Evolutionary conservation across 2,113 vertebrate species (phyloP).

Genomic region (Ahaetulla prasina): DNA sequence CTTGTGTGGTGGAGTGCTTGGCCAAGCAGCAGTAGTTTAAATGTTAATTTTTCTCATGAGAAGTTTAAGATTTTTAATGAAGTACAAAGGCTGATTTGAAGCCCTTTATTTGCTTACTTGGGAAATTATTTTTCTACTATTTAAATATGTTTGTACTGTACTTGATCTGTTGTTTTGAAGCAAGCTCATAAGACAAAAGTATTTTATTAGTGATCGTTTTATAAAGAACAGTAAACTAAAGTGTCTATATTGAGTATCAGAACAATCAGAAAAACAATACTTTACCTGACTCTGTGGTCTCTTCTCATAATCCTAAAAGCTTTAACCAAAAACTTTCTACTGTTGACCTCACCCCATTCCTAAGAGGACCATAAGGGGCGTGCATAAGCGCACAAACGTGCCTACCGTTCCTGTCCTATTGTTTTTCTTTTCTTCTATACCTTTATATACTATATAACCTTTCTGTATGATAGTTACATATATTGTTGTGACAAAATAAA

Average conservation of each 20-base stretch:
- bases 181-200: constrained; percentile 54
- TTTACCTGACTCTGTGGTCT: too few species aligned
- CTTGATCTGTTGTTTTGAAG: constrained; percentile 72
- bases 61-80: constrained; percentile 84
- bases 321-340: too few species aligned
- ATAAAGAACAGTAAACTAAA: constrained; percentile 53
- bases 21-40: constrained; percentile 80
- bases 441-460: too few species aligned
- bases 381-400: too few species aligned
- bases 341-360: too few species aligned
- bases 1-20: constrained; percentile 81
- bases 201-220: constrained; percentile 56
- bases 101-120: constrained; percentile 87
- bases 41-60: constrained; percentile 83
- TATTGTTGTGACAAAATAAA: too few species aligned
- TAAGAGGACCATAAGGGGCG: too few species aligned
- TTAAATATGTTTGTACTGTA: constrained; percentile 73
- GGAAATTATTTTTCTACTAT: constrained; percentile 80
- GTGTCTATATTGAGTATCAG: constrained; percentile 35
- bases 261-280: constrained; percentile 46
- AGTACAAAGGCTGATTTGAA: constrained; percentile 78
- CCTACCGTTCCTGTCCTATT: too few species aligned
- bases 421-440: too few species aligned
- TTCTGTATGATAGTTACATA: too few species aligned
- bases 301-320: too few species aligned